Conservation (phyloP, 2,797 vertebrate genomes). For the Thamnophis elegans region DNA sequence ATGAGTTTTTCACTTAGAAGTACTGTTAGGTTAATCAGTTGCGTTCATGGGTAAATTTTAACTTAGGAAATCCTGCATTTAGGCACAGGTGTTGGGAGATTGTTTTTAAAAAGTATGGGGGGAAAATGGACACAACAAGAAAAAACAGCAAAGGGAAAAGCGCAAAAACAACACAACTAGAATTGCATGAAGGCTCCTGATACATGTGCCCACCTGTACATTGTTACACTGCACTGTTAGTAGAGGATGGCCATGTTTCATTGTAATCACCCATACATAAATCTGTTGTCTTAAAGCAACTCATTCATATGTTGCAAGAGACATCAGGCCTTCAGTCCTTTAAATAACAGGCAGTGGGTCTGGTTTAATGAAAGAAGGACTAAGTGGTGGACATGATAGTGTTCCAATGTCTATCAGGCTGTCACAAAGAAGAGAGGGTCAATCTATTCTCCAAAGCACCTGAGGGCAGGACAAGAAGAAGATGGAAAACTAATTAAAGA, state of each 20-base stretch:
- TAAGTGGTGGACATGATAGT: too few species aligned
- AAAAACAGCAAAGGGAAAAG: not conserved
- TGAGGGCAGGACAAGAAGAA: too few species aligned
- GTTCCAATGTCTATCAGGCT: too few species aligned
- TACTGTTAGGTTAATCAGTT: not conserved
- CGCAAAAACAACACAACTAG: not conserved
- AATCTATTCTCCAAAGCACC: too few species aligned
- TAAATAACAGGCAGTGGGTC: not conserved
- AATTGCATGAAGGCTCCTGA: not conserved
- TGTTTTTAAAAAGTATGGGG: too few species aligned
- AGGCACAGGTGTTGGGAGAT: not conserved
- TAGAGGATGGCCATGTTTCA: not conserved
- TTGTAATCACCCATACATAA: not conserved
- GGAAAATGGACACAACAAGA: too few species aligned
- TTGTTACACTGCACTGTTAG: not conserved
- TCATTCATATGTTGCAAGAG: not conserved
- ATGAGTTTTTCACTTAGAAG: not conserved
- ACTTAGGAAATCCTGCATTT: not conserved
- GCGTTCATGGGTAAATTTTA: not conserved
- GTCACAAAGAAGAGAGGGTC: too few species aligned
- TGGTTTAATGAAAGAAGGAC: not conserved
- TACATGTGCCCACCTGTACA: not conserved
- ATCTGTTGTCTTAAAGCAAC: not conserved
- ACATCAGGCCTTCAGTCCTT: not conserved
- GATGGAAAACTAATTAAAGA: too few species aligned